These are phyloP conservation scores for Drosophila falleni DNA, from an alignment of 2,888 invertebrate species.

Conservation along the genomic window DNA sequence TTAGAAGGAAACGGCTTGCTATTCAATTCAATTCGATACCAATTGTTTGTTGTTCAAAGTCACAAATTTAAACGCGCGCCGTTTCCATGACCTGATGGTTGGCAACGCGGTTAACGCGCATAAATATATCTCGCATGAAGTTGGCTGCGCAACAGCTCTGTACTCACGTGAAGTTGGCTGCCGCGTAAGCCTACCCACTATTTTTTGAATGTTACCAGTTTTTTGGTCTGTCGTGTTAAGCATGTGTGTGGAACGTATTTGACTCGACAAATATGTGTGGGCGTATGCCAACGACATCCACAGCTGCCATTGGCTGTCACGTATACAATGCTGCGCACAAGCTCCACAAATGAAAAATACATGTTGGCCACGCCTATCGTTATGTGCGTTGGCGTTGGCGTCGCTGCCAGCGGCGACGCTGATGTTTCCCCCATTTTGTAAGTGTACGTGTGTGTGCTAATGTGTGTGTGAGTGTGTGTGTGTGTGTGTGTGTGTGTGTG, in stretches of 20 bases:
- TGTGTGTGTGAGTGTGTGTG: neutral
- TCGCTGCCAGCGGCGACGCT: conserved; percentile 30
- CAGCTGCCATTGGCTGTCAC: conserved; percentile 44
- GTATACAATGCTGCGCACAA: conserved; percentile 40
- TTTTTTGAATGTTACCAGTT: conserved; percentile 34
- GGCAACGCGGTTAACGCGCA: conserved; percentile 40
- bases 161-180: conserved; percentile 46
- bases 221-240: neutral
- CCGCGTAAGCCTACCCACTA: conserved; percentile 27
- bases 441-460: conserved; percentile 1
- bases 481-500: conserved; percentile 1
- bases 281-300: conserved; percentile 52
- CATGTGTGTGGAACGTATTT: conserved; percentile 21
- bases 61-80: neutral
- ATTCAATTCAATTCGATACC: too few relatives aligned
- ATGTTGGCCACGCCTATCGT: conserved; percentile 42
- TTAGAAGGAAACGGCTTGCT: too few relatives aligned
- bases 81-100: conserved; percentile 11
- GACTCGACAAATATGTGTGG: conserved; percentile 16
- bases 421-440: conserved; percentile 53
- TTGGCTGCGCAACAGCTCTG: conserved; percentile 13
- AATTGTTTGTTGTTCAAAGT: too few relatives aligned
- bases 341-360: conserved; percentile 36
- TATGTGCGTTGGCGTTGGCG: conserved; percentile 37
- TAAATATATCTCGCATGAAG: conserved; percentile 19